Base-by-base conservation (phyloP, 2,797 vertebrate genomes). In the Myotis daubentonii region DNA sequence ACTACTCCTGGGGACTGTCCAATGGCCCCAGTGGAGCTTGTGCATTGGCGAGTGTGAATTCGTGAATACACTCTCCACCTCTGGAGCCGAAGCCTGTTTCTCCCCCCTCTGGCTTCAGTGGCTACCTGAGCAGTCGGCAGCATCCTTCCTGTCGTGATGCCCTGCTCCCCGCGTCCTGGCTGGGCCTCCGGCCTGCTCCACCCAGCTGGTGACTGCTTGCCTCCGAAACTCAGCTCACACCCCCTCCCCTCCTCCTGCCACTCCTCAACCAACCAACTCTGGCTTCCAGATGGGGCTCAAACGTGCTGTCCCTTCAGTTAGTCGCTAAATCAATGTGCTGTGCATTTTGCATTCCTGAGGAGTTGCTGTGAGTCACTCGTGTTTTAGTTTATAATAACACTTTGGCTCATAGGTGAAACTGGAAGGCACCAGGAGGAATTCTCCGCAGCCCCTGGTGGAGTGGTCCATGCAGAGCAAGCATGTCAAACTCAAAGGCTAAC, bases 401-500 rank as follows among this genome's bases (percentile, higher is more conserved):
- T 47, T 41, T 65, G 36, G 65, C 36, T 92, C 30, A 2, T 7
- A n/a, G 76, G 36, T 15, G 36, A 36, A 83, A 72, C n/a, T 33
- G 6, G n/a, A 55, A 76, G 22, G 19, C 66, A 7, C 17, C 1
- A 0, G 70, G 16, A 47, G 23, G 36, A 38, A 33, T 13, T 84
- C n/a, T 66, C 76, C n/a, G 1, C 0, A 9, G 62, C 33, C 23
- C 9, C 10, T 41, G 38, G 11, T 22, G 20, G 13, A 23, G 17
- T 7, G 1, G 8, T n/a, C 41, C 60, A 30, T 0, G 0, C 0
- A 23, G 25, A 0, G 2, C 2, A 25, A 17, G 22, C 57, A 60
- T 60, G 57, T 60, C 57, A 60, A 60, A 60, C 57, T 28, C 57
- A 60, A 60, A 60, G 25, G 57, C 57, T 60, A 60, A 60, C 57